phyloP scores from a whole-genome alignment of 2,113 vertebrate species.

The Connochaetes taurinus region DNA sequence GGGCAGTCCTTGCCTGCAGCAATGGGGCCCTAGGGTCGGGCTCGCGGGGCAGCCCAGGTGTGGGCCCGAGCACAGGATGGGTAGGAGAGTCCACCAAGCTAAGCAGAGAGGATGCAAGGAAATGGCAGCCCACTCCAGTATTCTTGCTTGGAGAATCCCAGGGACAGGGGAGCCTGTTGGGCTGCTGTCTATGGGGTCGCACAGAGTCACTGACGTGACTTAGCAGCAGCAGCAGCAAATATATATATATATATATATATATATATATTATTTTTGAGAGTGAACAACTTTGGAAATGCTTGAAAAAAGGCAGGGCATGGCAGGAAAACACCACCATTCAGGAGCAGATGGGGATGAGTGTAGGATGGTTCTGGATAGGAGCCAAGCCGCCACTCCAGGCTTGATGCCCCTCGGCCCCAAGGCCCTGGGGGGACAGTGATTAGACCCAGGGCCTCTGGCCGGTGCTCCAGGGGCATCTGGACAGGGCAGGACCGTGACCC shows the following conservation, averaged over 20 bases:
- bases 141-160: too few species aligned
- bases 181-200: too few species aligned
- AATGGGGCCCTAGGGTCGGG: not conserved
- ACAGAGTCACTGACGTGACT: too few species aligned
- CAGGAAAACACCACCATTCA: not conserved
- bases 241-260: not conserved
- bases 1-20: not conserved
- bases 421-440: not conserved
- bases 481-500: not conserved
- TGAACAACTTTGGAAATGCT: not conserved
- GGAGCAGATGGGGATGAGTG: not conserved
- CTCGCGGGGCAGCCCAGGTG: not conserved
- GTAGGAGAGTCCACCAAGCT: not conserved
- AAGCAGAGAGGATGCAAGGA: not conserved
- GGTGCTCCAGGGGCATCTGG: not conserved
- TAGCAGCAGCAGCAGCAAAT: too few species aligned
- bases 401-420: not conserved
- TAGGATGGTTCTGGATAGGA: not conserved
- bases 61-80: not conserved
- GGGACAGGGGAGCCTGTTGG: too few species aligned
- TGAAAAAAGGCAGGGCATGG: not conserved
- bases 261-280: not conserved
- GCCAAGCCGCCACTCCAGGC: not conserved
- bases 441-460: not conserved
- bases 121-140: too few species aligned